Evolutionary conservation across 1,140 invertebrate genomes (phyloP).

Genomic region (Euwallacea fornicatus): DNA sequence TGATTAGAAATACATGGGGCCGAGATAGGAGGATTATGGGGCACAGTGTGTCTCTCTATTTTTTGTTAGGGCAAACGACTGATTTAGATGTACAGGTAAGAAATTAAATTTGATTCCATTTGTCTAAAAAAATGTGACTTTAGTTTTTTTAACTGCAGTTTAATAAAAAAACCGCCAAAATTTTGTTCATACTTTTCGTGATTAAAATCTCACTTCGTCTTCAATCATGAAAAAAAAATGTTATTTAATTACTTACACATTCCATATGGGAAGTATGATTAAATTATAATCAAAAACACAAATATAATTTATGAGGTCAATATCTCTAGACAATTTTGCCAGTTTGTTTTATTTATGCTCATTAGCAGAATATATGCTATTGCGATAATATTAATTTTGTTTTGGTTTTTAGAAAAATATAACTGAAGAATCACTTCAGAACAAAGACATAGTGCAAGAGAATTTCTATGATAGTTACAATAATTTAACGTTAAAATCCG

Average conservation of each 20-base stretch:
- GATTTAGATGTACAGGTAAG: constrained; percentile 60
- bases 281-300: too few relatives aligned
- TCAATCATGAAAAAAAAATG: too few relatives aligned
- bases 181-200: too few relatives aligned
- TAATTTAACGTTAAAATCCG: constrained; percentile 88
- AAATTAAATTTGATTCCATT: not conserved
- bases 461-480: constrained; percentile 88
- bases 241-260: too few relatives aligned
- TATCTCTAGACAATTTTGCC: not conserved
- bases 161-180: too few relatives aligned
- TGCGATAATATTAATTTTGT: not conserved
- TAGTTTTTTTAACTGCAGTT: too few relatives aligned
- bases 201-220: too few relatives aligned
- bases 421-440: constrained; percentile 59
- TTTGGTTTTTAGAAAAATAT: constrained; percentile 35
- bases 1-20: constrained; percentile 83
- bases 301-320: not conserved
- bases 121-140: too few relatives aligned
- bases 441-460: constrained; percentile 88
- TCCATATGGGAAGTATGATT: too few relatives aligned
- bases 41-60: constrained; percentile 55
- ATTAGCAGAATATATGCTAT: not conserved
- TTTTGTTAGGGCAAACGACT: constrained; percentile 61
- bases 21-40: constrained; percentile 61
- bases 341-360: too few relatives aligned